Evolutionary conservation across 2,113 vertebrate genomes (phyloP).

Genomic region (Mustela nigripes): DNA sequence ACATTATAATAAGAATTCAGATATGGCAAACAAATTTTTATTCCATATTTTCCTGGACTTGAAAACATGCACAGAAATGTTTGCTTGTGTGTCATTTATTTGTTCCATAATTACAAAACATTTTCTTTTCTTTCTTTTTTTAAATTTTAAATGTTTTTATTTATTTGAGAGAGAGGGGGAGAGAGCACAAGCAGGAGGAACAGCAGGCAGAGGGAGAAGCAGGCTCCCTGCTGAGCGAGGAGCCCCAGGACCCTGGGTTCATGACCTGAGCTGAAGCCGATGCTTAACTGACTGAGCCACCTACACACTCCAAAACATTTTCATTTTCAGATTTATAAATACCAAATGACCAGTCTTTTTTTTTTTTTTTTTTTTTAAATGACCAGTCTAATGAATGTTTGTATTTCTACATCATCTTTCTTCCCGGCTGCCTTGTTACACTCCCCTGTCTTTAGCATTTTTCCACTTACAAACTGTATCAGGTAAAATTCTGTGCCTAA

Average conservation of each 20-base stretch:
- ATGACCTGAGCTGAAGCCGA: no score
- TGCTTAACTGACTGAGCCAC: no score
- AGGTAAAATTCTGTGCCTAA: neutral
- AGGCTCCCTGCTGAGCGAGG: no score
- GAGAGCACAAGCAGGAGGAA: no score
- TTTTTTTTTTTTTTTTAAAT: neutral
- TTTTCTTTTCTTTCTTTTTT: neutral
- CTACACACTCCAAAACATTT: neutral
- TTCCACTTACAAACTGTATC: neutral
- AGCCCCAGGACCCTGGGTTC: no score
- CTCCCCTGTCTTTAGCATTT: neutral
- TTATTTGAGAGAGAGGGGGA: no score
- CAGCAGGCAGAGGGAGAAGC: no score
- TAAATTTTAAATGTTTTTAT: neutral
- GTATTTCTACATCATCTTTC: neutral
- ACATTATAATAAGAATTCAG: neutral
- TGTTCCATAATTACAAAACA: neutral
- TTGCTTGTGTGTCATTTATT: neutral
- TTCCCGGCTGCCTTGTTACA: neutral
- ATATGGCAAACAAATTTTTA: neutral
- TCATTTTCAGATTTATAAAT: constrained; percentile 13
- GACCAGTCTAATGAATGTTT: neutral
- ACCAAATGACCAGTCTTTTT: neutral
- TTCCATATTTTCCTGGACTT: neutral
- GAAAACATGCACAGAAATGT: neutral